Percentiles rank a stretch among this genome's conserved stretches.
Evolutionary conservation across 1,140 invertebrate species (phyloP).

Genomic region (Drosophila sturtevanti): DNA sequence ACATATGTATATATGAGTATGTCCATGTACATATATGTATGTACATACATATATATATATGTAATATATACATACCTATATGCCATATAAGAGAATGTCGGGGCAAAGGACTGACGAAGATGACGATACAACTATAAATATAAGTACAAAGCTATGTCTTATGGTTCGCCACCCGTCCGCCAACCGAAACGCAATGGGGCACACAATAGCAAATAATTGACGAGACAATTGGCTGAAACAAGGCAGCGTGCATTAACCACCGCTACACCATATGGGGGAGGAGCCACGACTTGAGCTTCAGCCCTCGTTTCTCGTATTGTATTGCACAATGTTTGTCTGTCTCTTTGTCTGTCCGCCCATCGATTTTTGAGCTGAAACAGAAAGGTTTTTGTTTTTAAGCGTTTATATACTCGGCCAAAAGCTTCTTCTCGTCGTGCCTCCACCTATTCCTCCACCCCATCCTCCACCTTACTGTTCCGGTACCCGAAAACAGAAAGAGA

Average conservation of each 20-base stretch:
- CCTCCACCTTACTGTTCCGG: background rate
- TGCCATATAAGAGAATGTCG: background rate
- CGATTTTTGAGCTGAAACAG: conserved; percentile 54
- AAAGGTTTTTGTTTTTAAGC: conserved; percentile 45
- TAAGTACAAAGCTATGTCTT: conserved; percentile 12
- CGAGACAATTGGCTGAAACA: conserved; percentile 72
- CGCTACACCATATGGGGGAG: conserved; percentile 49
- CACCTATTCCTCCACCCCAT: background rate
- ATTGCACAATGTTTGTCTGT: conserved; percentile 54
- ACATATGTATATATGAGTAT: background rate
- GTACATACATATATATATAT: conserved; percentile 1
- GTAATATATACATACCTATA: background rate
- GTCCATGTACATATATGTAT: background rate
- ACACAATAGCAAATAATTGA: conserved; percentile 68
- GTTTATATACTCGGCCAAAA: conserved; percentile 24
- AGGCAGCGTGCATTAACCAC: conserved; percentile 57
- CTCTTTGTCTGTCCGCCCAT: conserved; percentile 34
- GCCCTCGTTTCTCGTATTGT: conserved; percentile 34
- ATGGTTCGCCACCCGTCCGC: conserved; percentile 20
- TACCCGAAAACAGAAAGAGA: background rate
- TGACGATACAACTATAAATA: background rate
- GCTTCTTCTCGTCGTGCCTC: background rate
- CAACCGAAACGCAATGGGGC: conserved; percentile 58
- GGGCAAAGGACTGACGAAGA: conserved; percentile 2
- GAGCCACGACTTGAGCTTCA: conserved; percentile 42